Evolutionary conservation across 1,140 invertebrate genomes (phyloP), one percentile per base, ranked within the genome.

Genomic region (Oscheius sp.): DNA sequence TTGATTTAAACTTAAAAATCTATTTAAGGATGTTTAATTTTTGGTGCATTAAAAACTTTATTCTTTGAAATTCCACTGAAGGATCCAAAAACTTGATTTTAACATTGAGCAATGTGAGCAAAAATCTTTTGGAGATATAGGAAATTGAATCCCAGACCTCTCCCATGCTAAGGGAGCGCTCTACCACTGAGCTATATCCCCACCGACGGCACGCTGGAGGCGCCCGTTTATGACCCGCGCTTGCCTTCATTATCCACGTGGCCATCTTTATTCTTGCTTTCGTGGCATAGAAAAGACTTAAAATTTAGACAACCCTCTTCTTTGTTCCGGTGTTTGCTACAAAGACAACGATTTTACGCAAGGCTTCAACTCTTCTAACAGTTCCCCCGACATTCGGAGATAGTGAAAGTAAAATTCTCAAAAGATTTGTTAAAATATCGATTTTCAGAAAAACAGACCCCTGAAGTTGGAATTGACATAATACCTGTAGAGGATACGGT

Each of bases 161-260:
- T 55, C 49, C 49, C 49, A 97, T 89, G 86, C 59, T 71, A 71
- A 71, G 62, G 59, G 62, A 71, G 62, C 62, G 59, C 59, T 63
- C 59, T 65, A 71, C 62, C 69, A 71, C 62, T 71, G 59, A 71
- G 69, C 38, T 65, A 71, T 65, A 71, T 58, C 49, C 49, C 49
- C 49, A 55, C n/a, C n/a, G n/a, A n/a, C n/a, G n/a, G n/a, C n/a
- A n/a, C n/a, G n/a, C n/a, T n/a, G n/a, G n/a, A n/a, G n/a, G n/a
- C n/a, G n/a, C n/a, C n/a, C n/a, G n/a, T n/a, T n/a, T n/a, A n/a
- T n/a, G n/a, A n/a, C n/a, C n/a, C n/a, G n/a, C n/a, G n/a, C n/a
- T n/a, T n/a, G n/a, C n/a, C n/a, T n/a, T n/a, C n/a, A n/a, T n/a
- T n/a, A n/a, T n/a, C n/a, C n/a, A n/a, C n/a, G n/a, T n/a, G n/a